Evolutionary conservation across 1,140 invertebrate species (phyloP).

Genomic region (Piezodorus guildinii): DNA sequence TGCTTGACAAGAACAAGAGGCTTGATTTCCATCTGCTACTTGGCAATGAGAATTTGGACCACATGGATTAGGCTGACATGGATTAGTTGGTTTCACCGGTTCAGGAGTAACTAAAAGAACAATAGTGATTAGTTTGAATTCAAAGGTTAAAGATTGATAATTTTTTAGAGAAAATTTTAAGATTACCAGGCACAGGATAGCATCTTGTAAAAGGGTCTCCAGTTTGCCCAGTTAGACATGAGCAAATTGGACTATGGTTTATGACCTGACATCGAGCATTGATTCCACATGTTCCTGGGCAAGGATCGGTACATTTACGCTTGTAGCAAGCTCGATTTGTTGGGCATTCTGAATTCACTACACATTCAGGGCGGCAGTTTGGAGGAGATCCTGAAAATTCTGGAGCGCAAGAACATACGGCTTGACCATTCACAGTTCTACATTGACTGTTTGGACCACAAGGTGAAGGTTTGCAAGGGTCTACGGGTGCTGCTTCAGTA

Average conservation of each 20-base stretch:
- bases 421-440: conserved; percentile 44
- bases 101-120: background rate
- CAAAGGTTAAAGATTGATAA: background rate
- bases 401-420: conserved; percentile 57
- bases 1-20: conserved; percentile 44
- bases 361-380: conserved; percentile 61
- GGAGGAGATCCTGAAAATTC: conserved; percentile 58
- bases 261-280: conserved; percentile 42
- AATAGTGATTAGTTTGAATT: background rate
- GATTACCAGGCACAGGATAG: conserved; percentile 23
- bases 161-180: background rate
- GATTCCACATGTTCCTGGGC: conserved; percentile 43
- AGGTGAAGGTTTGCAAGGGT: conserved; percentile 62
- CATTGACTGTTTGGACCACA: conserved; percentile 69
- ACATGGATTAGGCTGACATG: conserved; percentile 36
- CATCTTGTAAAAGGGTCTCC: conserved; percentile 39
- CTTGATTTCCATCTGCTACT: conserved; percentile 38
- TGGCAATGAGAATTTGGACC: conserved; percentile 37
- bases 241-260: conserved; percentile 39
- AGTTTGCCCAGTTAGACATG: conserved; percentile 35
- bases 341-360: conserved; percentile 65
- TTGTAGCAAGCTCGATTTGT: conserved; percentile 45
- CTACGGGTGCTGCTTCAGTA: conserved; percentile 34
- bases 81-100: conserved; percentile 20
- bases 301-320: conserved; percentile 47